Evolutionary conservation across 2,797 vertebrate species (phyloP).

Genomic region (Thunnus albacares): DNA sequence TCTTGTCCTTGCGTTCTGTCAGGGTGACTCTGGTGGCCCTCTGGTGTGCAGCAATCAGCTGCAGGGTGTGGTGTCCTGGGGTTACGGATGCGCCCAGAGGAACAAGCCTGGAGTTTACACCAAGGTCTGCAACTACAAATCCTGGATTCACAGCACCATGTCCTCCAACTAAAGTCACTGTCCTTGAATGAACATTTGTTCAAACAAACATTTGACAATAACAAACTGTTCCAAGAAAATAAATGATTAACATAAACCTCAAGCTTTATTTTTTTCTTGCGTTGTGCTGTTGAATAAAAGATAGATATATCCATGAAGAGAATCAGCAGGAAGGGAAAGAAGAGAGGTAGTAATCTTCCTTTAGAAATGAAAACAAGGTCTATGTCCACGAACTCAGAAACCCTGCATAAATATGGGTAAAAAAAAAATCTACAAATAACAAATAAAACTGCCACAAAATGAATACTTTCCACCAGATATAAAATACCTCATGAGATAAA

Average conservation of each 20-base stretch:
- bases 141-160: conserved; percentile 61
- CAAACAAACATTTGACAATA: too few species aligned
- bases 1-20: conserved; percentile 22
- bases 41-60: conserved; percentile 84
- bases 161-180: conserved; percentile 41
- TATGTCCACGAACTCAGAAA: not conserved
- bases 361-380: not conserved
- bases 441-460: too few species aligned
- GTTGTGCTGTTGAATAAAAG: conserved; percentile 14
- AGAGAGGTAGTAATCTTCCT: not conserved
- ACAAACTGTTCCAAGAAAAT: not conserved
- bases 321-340: not conserved
- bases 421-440: not conserved
- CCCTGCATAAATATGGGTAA: not conserved
- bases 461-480: too few species aligned
- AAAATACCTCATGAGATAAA: too few species aligned
- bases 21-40: conserved; percentile 89
- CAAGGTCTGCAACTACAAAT: conserved; percentile 84
- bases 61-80: conserved; percentile 89
- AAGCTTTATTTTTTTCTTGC: not conserved
- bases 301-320: not conserved
- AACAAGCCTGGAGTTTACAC: conserved; percentile 85
- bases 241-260: conserved; percentile 2
- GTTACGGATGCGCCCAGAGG: conserved; percentile 84
- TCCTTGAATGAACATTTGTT: conserved; percentile 74